These are phyloP conservation scores for Arge pagana DNA, from an alignment of 2,888 invertebrate genomes.

Conservation along the genomic window DNA sequence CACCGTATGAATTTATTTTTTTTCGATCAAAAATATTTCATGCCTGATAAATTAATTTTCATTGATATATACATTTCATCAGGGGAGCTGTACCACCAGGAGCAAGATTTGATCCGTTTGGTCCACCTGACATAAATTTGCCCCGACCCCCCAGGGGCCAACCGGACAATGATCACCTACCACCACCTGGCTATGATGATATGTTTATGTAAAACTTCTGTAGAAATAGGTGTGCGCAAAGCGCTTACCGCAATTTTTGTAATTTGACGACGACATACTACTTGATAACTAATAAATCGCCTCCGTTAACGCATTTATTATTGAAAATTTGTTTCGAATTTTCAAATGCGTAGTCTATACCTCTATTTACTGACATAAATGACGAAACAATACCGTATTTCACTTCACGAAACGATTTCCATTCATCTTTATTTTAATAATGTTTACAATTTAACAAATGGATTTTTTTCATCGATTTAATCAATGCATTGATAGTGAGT, in stretches of 20 bases:
- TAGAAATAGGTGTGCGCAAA: no score
- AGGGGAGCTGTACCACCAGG: constrained; percentile 75
- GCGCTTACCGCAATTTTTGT: no score
- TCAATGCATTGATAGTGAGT: constrained; percentile 38
- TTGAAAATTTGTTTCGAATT: no score
- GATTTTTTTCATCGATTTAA: constrained; percentile 34
- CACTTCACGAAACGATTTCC: constrained; percentile 42
- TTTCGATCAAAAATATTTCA: background rate
- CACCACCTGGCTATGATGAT: constrained; percentile 76
- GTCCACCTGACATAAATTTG: constrained; percentile 62
- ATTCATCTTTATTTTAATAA: constrained; percentile 43
- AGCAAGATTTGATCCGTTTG: constrained; percentile 85
- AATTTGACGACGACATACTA: no score
- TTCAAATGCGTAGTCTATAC: no score
- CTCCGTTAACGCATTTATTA: no score
- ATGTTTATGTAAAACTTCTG: constrained; percentile 78
- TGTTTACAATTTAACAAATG: constrained; percentile 46
- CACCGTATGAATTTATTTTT: constrained; percentile 56
- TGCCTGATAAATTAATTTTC: background rate
- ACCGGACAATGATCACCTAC: constrained; percentile 76
- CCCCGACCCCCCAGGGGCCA: constrained; percentile 45
- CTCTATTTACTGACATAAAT: no score
- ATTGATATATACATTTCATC: constrained; percentile 23
- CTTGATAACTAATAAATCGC: no score
- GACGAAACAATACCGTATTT: no score